Evolutionary conservation across 2,888 invertebrate species (phyloP), one percentile per base, ranked within the genome.

Genomic region (Hedychridium roseum): DNA sequence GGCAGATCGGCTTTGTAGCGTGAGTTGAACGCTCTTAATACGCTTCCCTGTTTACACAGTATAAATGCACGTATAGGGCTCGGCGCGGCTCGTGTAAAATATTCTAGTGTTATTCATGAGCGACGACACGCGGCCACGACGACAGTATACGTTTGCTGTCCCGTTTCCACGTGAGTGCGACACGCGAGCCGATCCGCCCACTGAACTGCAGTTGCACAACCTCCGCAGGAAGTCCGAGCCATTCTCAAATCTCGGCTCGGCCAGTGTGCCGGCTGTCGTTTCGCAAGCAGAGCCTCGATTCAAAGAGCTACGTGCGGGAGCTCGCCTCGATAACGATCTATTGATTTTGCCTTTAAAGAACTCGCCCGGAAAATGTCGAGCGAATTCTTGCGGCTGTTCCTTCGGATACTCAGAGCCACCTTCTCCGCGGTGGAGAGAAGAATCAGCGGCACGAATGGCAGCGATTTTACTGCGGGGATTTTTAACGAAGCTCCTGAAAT

Each of bases 91-190:
- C 28, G 17, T 18, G 28, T 16, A 40, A 40, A 4, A 15, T 45
- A 50, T 32, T 50, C 27, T 27, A 32, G 41, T 27, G 14, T 31
- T 31, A 45, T 45, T 50, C 27, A 45, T 23, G 21, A 45, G 21
- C 34, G 28, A 20, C 12, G 27, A 27, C 9, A 27, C 27, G 23
- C 23, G 4, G 23, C 23, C 31, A 20, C 35, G 35, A 11, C 9
- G 9, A 5, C 5, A 6, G 23, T 9, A 23, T 23, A 23, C 11
- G 9, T 21, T 14, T 18, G 16, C 21, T 11, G 9, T 18, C 17
- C 16, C 15, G 38, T 38, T 50, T 40, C 3, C 44, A 39, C 35
- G 9, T 14, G 27, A 12, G 16, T 15, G 17, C 2, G 26, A 41
- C 9, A 37, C 16, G 28, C 38, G 16, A 32, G 16, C 17, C 21